Conservation (phyloP, 35 echinoderm and acorn worm species). For the Apostichopus japonicus region DNA sequence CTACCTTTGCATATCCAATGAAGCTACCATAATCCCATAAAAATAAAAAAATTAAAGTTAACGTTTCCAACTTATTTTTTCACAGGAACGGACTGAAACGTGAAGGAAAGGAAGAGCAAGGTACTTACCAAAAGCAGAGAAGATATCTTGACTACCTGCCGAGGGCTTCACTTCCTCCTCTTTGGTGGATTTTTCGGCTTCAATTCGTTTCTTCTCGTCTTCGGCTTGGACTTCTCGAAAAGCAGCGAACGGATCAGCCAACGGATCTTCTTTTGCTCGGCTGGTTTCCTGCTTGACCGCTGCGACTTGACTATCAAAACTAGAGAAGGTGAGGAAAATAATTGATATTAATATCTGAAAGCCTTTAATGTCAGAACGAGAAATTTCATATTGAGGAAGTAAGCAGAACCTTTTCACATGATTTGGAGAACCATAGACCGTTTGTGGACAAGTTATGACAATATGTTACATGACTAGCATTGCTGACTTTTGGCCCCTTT, state of each 20-base stretch:
- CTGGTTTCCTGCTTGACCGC: not conserved
- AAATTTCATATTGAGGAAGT: too few species aligned
- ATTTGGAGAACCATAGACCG: too few species aligned
- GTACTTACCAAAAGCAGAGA: conserved; percentile 77
- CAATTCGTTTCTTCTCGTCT: conserved; percentile 74
- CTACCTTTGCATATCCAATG: too few species aligned
- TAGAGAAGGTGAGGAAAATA: not conserved
- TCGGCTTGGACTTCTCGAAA: conserved; percentile 64
- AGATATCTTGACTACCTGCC: conserved; percentile 33
- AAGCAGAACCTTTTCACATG: too few species aligned
- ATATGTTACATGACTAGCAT: too few species aligned
- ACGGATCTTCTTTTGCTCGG: not conserved
- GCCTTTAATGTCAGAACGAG: too few species aligned
- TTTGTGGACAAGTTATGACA: too few species aligned
- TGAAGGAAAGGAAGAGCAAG: too few species aligned
- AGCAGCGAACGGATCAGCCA: conserved; percentile 41
- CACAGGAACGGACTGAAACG: too few species aligned
- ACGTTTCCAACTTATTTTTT: not conserved
- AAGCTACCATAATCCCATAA: too few species aligned
- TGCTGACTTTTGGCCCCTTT: too few species aligned
- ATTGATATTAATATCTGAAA: too few species aligned
- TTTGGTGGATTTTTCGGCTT: conserved; percentile 63
- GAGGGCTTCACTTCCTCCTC: conserved; percentile 41
- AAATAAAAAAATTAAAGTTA: not conserved
- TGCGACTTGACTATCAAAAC: not conserved